Conservation (phyloP, 2,888 invertebrate species). For the Ophioninae sp. region DNA sequence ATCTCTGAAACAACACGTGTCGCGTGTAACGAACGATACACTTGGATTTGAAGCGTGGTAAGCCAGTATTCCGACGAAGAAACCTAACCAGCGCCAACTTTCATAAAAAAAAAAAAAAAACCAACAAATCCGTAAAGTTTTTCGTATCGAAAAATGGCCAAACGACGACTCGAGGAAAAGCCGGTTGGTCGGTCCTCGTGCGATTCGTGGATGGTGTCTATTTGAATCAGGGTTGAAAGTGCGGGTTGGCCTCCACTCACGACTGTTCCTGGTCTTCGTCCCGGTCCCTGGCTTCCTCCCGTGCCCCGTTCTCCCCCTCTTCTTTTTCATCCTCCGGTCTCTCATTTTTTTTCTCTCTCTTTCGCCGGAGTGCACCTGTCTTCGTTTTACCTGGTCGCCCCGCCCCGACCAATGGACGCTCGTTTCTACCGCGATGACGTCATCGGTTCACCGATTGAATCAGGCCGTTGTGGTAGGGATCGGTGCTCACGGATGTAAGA, state of each 20-base stretch:
- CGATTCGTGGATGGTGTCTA: background rate
- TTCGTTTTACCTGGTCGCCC: conserved; percentile 73
- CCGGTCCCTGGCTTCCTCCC: conserved; percentile 30
- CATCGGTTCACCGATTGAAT: conserved; percentile 73
- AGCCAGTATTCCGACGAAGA: too few species aligned
- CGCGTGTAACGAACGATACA: too few species aligned
- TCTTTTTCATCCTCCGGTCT: conserved; percentile 37
- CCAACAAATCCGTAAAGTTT: too few species aligned
- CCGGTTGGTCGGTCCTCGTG: too few species aligned
- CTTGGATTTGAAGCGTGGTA: too few species aligned
- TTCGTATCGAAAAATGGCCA: too few species aligned
- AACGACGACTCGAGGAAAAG: too few species aligned
- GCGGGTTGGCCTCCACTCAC: background rate
- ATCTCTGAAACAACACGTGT: too few species aligned
- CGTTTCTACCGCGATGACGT: conserved; percentile 71
- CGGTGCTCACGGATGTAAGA: conserved; percentile 70
- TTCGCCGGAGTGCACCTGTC: conserved; percentile 72
- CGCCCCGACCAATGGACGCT: conserved; percentile 78
- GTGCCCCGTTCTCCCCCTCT: conserved; percentile 13
- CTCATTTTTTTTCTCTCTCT: conserved; percentile 43
- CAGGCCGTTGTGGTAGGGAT: conserved; percentile 74
- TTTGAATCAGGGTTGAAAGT: conserved; percentile 42
- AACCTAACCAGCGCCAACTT: too few species aligned
- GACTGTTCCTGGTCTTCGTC: conserved; percentile 14
- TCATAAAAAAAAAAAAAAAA: too few species aligned